Evolutionary conservation across 2,797 vertebrate species (phyloP), one percentile per base, ranked within the genome.

Genomic region (Neosalanx taihuensis): DNA sequence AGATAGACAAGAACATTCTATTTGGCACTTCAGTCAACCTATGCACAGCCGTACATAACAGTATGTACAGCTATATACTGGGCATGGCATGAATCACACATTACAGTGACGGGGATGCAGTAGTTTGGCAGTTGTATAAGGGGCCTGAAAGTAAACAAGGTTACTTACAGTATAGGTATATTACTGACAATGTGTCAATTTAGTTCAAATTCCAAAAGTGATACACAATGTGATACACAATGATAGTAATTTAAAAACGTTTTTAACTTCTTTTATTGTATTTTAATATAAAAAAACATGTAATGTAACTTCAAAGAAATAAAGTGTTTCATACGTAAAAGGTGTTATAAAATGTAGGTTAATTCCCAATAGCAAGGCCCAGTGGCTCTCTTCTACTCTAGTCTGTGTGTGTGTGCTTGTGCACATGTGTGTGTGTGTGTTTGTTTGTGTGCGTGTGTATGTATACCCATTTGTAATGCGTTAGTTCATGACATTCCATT

Each of bases 1-100:
- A 77, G 49, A 77, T 57, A 71, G 70, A 31, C n/a, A 69, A 71
- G 64, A 33, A 51, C 10, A 3, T 66, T 76, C 72, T 15, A 15
- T 86, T 85, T 88, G 84, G 79, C 77, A 79, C 79, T 72, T 71
- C 31, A 72, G 64, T 76, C 18, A 0, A 75, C 64, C 67, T 3
- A 56, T n/a, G 51, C 51, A 56, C 15, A 56, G 51, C 51, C 51
- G n/a, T n/a, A 56, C 51, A 56, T 17, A 7, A n/a, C 18, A 56
- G 15, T 56, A 18, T 56, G n/a, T 17, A 56, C 51, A 56, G 51
- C 18, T 56, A 46, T 46, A 46, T 46, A 46, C 51, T 56, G 51
- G 51, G 51, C 51, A 17, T 56, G 51, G 18, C 51, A 56, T 17
- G 51, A 56, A 56, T 17, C 51, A 56, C 51, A 56, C 15, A 56